phyloP scores from a whole-genome alignment of 2,888 invertebrate species.

The Thera obeliscata region DNA sequence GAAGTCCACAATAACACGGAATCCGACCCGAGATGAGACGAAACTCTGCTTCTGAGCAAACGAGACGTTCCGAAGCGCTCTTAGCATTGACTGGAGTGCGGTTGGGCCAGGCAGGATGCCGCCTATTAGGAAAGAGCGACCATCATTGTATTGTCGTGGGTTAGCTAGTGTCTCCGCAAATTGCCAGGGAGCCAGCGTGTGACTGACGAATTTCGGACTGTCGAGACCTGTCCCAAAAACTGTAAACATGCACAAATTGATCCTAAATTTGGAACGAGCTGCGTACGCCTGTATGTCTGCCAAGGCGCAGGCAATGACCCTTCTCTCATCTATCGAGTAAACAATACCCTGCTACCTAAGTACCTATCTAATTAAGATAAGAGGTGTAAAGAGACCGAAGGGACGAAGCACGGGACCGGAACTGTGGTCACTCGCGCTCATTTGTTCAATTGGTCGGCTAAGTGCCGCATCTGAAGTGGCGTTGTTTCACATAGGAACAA shows the following conservation, averaged over 20 bases:
- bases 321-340: slow-evolving; percentile 12
- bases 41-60: slow-evolving; percentile 45
- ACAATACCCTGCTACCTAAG: neutral
- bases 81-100: slow-evolving; percentile 80
- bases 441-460: slow-evolving; percentile 77
- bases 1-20: slow-evolving; percentile 61
- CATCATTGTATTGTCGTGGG: slow-evolving; percentile 83
- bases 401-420: slow-evolving; percentile 74
- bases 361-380: slow-evolving; percentile 36
- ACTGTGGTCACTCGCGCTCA: slow-evolving; percentile 73
- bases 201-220: slow-evolving; percentile 49
- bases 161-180: slow-evolving; percentile 74
- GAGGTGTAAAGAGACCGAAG: slow-evolving; percentile 51
- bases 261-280: slow-evolving; percentile 24
- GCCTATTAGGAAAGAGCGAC: slow-evolving; percentile 78
- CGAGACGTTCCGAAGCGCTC: slow-evolving; percentile 61
- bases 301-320: slow-evolving; percentile 26
- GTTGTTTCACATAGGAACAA: slow-evolving; percentile 65
- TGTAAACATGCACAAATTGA: slow-evolving; percentile 9
- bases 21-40: slow-evolving; percentile 53
- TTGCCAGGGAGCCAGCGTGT: slow-evolving; percentile 61
- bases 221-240: slow-evolving; percentile 11
- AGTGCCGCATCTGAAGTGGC: slow-evolving; percentile 62
- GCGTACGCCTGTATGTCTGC: slow-evolving; percentile 31
- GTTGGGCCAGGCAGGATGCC: slow-evolving; percentile 75